These are phyloP conservation scores for Poecilia gillii DNA, from an alignment of 2,797 vertebrate genomes.

Conservation along the genomic window DNA sequence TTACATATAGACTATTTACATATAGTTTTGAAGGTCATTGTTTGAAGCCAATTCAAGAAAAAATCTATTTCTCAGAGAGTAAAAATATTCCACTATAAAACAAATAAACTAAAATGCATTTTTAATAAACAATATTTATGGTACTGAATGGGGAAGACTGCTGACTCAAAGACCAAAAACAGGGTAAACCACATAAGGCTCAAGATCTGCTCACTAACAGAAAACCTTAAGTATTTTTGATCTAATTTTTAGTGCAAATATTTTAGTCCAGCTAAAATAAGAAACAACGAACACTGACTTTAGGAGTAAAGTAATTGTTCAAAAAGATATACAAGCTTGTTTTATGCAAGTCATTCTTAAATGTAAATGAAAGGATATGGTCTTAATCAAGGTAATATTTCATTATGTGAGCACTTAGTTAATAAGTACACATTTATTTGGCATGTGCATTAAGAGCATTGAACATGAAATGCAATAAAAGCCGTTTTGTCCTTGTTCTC, in stretches of 20 bases:
- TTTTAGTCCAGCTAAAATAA: not conserved
- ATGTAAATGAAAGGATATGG: constrained; percentile 8
- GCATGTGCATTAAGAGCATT: not conserved
- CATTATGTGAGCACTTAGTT: not conserved
- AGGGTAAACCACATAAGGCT: not conserved
- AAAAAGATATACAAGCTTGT: too few relatives aligned
- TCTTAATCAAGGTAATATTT: constrained; percentile 17
- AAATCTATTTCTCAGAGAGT: not conserved
- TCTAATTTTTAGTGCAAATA: too few relatives aligned
- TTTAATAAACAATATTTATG: not conserved
- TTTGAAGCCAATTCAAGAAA: not conserved
- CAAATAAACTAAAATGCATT: not conserved
- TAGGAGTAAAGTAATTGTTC: too few relatives aligned
- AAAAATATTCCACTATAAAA: not conserved
- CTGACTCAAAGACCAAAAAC: not conserved
- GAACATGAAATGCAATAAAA: constrained; percentile 1
- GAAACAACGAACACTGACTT: not conserved
- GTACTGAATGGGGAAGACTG: not conserved
- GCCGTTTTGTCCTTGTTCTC: not conserved
- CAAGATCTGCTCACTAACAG: not conserved
- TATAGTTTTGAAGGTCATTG: not conserved
- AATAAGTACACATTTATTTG: constrained; percentile 1
- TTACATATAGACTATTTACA: not conserved
- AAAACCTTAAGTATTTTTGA: not conserved
- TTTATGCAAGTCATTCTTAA: too few relatives aligned